Conservation (phyloP, 92 coral and sea anemone species). For the Palythoa grandis region DNA sequence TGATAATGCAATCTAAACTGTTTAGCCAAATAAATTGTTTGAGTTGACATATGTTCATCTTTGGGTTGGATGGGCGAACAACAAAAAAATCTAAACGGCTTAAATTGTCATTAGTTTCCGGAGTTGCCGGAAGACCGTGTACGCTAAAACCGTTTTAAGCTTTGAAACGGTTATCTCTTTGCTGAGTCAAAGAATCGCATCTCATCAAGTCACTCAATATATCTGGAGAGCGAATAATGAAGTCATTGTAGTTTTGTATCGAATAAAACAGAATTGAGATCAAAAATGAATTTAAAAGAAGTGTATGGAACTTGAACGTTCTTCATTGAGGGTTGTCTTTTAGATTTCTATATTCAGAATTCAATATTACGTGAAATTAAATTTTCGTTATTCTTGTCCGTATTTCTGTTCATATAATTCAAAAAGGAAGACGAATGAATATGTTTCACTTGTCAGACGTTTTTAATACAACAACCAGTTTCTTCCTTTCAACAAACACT, state of each 20-base stretch:
- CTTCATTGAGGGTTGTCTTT: slow-evolving; percentile 26
- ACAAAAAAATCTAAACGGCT: too few relatives aligned
- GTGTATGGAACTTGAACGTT: slow-evolving; percentile 32
- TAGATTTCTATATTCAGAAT: slow-evolving; percentile 17
- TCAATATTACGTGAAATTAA: slow-evolving; percentile 24
- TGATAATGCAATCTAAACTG: too few relatives aligned
- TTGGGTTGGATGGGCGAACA: too few relatives aligned
- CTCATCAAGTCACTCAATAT: neutral
- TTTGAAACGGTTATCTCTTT: too few relatives aligned
- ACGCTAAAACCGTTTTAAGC: too few relatives aligned
- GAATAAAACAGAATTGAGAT: slow-evolving; percentile 26
- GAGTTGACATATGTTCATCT: too few relatives aligned
- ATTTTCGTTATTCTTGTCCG: slow-evolving; percentile 10
- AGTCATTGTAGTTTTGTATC: slow-evolving; percentile 1
- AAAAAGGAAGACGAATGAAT: slow-evolving; percentile 18
- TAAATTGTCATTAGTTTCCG: too few relatives aligned
- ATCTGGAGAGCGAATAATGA: neutral
- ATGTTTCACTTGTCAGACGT: neutral
- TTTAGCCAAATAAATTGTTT: too few relatives aligned
- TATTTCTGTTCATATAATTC: slow-evolving; percentile 21
- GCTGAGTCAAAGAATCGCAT: neutral
- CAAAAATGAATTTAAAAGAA: slow-evolving; percentile 26
- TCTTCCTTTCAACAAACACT: slow-evolving; percentile 1
- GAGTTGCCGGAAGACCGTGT: too few relatives aligned
- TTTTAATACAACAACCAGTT: slow-evolving; percentile 26